Evolutionary conservation across 2,888 invertebrate genomes (phyloP).

Genomic region (Cecidostiba fungosa): DNA sequence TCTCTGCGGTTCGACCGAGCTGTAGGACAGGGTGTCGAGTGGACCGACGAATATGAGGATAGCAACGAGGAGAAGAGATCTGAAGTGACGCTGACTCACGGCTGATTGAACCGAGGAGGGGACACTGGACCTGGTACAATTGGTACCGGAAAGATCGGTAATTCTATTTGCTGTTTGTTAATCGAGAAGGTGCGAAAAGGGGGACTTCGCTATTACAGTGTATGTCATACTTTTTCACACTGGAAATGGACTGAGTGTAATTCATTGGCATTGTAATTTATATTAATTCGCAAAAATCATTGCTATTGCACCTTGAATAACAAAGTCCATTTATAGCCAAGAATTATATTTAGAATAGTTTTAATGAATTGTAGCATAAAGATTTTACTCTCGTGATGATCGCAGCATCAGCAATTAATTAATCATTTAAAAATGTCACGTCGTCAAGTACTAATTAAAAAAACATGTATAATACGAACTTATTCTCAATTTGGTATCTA

Average conservation of each 20-base stretch:
- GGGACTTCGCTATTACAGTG: not conserved
- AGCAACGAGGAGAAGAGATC: conserved; percentile 26
- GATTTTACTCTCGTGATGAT: not conserved
- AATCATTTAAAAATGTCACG: not conserved
- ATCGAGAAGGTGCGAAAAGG: not conserved
- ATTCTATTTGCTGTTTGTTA: conserved; percentile 21
- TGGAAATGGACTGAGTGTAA: not conserved
- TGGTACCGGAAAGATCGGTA: conserved; percentile 39
- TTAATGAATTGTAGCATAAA: not conserved
- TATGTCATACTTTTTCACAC: not conserved
- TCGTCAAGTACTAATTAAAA: not conserved
- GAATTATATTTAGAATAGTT: no score
- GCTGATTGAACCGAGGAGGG: not conserved
- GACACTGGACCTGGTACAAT: conserved; percentile 31
- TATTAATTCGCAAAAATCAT: no score
- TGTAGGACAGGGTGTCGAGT: conserved; percentile 10
- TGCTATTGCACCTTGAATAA: no score
- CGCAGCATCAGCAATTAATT: not conserved
- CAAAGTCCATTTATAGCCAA: no score
- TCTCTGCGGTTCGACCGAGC: not conserved
- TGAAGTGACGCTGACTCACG: conserved; percentile 20
- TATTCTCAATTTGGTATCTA: no score
- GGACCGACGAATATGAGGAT: conserved; percentile 18
- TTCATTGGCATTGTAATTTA: not conserved
- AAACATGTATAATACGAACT: no score